A percentile compares a stretch with the other conserved stretches of the same genome.
phyloP scores from a whole-genome alignment of 2,797 vertebrate genomes.

The Dromococcyx pavoninus region DNA sequence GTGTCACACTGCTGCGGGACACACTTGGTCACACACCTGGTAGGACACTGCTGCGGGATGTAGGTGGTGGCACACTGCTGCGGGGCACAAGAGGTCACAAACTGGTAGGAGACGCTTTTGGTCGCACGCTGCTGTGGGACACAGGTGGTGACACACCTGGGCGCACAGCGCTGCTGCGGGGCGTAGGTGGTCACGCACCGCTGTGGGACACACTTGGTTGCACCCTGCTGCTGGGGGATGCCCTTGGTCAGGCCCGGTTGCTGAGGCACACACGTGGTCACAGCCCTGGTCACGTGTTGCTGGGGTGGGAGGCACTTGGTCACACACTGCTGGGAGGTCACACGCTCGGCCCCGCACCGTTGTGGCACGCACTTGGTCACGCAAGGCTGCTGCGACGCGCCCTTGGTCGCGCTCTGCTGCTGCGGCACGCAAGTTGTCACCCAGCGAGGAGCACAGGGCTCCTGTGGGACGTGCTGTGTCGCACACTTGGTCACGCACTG shows the following conservation, averaged over 20 bases:
- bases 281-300: neutral
- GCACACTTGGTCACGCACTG: neutral
- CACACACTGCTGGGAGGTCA: neutral
- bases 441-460: neutral
- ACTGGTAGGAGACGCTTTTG: neutral
- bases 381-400: neutral
- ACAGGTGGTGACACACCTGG: neutral
- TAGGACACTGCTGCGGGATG: neutral
- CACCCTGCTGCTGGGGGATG: neutral
- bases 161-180: neutral
- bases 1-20: neutral
- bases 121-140: neutral
- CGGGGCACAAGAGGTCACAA: neutral
- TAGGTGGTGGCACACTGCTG: neutral
- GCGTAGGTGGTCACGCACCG: neutral
- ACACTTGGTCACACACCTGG: neutral
- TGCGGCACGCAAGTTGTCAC: neutral
- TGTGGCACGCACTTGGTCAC: neutral
- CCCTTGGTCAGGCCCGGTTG: neutral
- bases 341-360: neutral
- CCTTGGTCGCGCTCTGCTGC: neutral
- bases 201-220: neutral
- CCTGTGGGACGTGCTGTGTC: neutral
- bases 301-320: neutral
- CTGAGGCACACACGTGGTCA: neutral